phyloP scores from a whole-genome alignment of 2,888 invertebrate genomes.

The Drosophila merina region DNA sequence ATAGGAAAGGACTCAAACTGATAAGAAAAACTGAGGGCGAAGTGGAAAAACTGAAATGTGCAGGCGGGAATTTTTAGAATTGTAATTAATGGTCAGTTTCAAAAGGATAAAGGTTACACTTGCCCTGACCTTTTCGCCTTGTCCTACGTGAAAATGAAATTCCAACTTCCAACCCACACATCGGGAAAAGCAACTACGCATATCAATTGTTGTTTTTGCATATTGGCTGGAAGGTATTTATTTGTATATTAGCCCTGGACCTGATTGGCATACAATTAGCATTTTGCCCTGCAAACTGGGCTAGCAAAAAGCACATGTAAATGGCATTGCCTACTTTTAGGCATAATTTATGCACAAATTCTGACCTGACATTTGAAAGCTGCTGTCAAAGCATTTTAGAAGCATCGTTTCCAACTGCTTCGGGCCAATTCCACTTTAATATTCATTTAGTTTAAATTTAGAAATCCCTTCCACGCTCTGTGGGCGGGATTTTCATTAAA shows the following conservation, averaged over 20 bases:
- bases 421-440: constrained; percentile 24
- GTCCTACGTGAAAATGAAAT: not conserved
- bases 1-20: not conserved
- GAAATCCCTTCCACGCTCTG: constrained; percentile 18
- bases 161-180: not conserved
- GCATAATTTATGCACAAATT: constrained; percentile 40
- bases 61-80: not conserved
- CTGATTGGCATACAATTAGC: constrained; percentile 26
- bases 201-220: constrained; percentile 8
- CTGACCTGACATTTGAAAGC: constrained; percentile 22
- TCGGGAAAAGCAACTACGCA: not conserved
- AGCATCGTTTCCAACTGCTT: constrained; percentile 8
- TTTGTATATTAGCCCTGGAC: constrained; percentile 2
- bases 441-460: constrained; percentile 59
- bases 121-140: not conserved
- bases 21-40: no score
- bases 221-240: constrained; percentile 10
- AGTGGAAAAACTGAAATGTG: not conserved
- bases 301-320: constrained; percentile 32
- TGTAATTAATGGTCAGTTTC: not conserved
- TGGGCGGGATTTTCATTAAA: constrained; percentile 7
- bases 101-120: not conserved
- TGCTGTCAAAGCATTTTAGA: constrained; percentile 41
- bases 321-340: constrained; percentile 62
- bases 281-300: constrained; percentile 23